A percentile compares a stretch with the other conserved stretches of the same genome.
phyloP scores from a whole-genome alignment of 1,140 invertebrate genomes.

The Kradibia gibbosae region DNA sequence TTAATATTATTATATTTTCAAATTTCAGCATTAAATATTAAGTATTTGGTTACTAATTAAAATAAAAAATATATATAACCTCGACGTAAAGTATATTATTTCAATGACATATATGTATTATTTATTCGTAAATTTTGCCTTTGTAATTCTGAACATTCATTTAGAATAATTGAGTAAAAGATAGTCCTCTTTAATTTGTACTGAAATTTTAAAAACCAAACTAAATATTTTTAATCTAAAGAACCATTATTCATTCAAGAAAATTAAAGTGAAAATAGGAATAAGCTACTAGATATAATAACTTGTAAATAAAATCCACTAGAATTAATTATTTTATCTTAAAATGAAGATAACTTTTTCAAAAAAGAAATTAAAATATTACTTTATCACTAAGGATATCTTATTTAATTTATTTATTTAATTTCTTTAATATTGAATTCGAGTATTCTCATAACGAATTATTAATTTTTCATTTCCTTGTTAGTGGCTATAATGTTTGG shows the following conservation, averaged over 20 bases:
- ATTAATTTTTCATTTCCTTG: slow-evolving; percentile 39
- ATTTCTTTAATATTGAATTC: slow-evolving; percentile 40
- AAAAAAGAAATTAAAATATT: not conserved
- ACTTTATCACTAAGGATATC: not conserved
- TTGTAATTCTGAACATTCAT: no score
- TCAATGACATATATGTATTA: no score
- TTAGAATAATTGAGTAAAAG: no score
- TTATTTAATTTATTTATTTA: not conserved
- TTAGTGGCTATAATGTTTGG: slow-evolving; percentile 25
- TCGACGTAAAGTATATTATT: not conserved
- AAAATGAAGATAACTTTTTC: no score
- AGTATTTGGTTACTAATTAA: slow-evolving; percentile 6
- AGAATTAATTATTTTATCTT: no score
- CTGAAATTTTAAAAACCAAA: no score
- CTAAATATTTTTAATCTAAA: no score
- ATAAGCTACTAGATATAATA: no score
- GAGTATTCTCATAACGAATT: slow-evolving; percentile 23
- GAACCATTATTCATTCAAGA: no score
- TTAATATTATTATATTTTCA: not conserved
- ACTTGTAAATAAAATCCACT: no score
- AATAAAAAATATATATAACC: not conserved
- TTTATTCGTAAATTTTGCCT: slow-evolving; percentile 3
- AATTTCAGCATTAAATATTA: not conserved
- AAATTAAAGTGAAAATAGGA: no score
- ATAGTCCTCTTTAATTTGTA: no score